A percentile compares a stretch with the other conserved stretches of the same genome.
phyloP scores from a whole-genome alignment of 2,113 vertebrate species.

The mouse (Mus musculus) region DNA sequence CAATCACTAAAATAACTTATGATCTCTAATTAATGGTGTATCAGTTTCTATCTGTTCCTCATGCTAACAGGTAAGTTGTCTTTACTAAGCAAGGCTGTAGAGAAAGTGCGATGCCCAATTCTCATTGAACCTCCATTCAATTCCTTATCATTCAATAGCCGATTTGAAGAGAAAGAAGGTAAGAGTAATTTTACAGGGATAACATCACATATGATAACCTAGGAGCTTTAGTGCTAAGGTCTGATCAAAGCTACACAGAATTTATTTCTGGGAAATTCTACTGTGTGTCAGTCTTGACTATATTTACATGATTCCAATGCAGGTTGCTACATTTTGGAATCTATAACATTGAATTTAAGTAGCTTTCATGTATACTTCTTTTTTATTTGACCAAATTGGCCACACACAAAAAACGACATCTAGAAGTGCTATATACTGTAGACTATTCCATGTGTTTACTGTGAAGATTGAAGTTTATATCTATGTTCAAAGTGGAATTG shows the following conservation, averaged over 20 bases:
- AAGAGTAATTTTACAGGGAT: not conserved
- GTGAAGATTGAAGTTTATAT: too few relatives aligned
- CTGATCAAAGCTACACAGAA: not conserved
- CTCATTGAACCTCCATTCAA: not conserved
- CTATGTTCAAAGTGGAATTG: not conserved
- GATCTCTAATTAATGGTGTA: not conserved
- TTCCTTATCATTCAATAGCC: not conserved
- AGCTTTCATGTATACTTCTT: not conserved
- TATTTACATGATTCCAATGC: not conserved
- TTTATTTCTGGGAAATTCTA: not conserved
- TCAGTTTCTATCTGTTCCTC: not conserved
- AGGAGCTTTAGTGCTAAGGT: not conserved
- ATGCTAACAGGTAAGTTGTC: not conserved
- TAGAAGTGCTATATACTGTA: not conserved
- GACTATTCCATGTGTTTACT: not conserved
- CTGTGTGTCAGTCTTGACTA: not conserved
- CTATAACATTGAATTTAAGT: not conserved
- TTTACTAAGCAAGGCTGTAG: not conserved
- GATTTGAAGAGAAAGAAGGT: not conserved
- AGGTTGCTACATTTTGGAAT: not conserved
- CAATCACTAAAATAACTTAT: not conserved
- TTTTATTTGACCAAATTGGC: conserved; percentile 8
- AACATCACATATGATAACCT: not conserved
- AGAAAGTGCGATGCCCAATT: not conserved
- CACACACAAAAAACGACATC: not conserved